Conservation (phyloP, 2,888 invertebrate genomes). For the Hirtodrosophila duncani region DNA sequence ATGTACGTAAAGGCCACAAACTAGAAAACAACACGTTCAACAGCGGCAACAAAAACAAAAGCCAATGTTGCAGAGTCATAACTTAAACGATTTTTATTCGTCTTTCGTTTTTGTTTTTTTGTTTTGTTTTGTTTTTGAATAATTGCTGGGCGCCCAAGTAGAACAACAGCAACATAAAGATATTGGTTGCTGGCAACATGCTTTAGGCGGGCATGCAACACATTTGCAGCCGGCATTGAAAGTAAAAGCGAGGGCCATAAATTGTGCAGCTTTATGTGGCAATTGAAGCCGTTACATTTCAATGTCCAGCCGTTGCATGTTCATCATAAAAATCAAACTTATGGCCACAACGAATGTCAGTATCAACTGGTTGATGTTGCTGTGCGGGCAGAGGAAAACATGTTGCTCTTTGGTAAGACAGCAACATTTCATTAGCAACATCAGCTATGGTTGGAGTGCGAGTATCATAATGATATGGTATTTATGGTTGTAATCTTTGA, state of each 20-base stretch:
- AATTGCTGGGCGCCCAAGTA: conserved; percentile 41
- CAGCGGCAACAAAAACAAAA: conserved; percentile 24
- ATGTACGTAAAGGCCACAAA: conserved; percentile 65
- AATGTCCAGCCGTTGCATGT: conserved; percentile 39
- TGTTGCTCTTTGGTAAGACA: too few species aligned
- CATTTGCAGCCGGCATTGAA: conserved; percentile 38
- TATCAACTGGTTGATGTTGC: neutral
- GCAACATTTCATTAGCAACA: too few species aligned
- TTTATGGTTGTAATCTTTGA: too few species aligned
- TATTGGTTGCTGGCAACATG: conserved; percentile 50
- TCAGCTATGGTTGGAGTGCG: too few species aligned
- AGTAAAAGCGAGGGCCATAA: conserved; percentile 52
- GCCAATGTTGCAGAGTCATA: conserved; percentile 40
- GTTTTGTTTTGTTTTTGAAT: conserved; percentile 57
- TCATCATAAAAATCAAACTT: conserved; percentile 44
- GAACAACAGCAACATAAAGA: conserved; percentile 29
- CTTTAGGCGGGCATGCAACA: conserved; percentile 58
- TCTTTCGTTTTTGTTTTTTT: too few species aligned
- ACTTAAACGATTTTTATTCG: conserved; percentile 49
- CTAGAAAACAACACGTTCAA: conserved; percentile 68
- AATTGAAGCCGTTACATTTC: neutral
- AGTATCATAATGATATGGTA: too few species aligned
- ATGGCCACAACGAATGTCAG: conserved; percentile 14
- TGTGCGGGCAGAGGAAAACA: too few species aligned
- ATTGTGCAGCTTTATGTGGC: conserved; percentile 38